phyloP scores from a whole-genome alignment of 30 jellyfish, hydroid and myxozoan species.

The Calvadosia cruxmelitensis region DNA sequence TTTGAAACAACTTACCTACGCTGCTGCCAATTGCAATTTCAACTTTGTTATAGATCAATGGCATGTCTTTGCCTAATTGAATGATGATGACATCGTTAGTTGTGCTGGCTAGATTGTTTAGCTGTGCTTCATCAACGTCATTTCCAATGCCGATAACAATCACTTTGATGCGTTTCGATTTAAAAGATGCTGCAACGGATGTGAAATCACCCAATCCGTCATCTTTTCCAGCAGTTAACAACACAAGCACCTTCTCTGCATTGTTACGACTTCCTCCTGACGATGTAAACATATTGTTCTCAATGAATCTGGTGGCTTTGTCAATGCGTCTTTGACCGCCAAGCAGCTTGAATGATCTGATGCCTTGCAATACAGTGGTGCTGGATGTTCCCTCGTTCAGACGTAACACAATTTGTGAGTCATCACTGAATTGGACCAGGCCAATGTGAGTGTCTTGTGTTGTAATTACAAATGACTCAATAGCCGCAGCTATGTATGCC shows the following conservation, averaged over 20 bases:
- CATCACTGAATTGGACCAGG: conserved; percentile 34
- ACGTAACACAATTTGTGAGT: conserved; percentile 7
- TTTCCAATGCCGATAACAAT: conserved; percentile 47
- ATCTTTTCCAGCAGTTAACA: conserved; percentile 51
- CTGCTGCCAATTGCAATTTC: not conserved
- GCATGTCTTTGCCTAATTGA: not conserved
- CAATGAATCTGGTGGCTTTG: not conserved
- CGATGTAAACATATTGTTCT: not conserved
- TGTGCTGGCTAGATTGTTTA: conserved; percentile 10
- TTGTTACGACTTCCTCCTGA: not conserved
- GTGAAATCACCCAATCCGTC: too few relatives aligned
- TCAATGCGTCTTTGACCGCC: conserved; percentile 4
- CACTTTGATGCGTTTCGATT: conserved; percentile 31
- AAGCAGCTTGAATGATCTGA: too few relatives aligned
- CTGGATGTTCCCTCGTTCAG: conserved; percentile 28
- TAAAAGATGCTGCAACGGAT: too few relatives aligned
- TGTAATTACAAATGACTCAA: conserved; percentile 31
- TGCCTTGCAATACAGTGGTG: too few relatives aligned
- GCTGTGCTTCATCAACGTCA: conserved; percentile 22
- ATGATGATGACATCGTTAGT: conserved; percentile 3
- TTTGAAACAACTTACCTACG: not conserved
- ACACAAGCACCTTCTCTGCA: conserved; percentile 14
- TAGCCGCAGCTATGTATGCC: conserved; percentile 23
- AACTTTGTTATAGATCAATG: not conserved
- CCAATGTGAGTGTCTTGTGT: conserved; percentile 30